Evolutionary conservation across 2,113 vertebrate species (phyloP).

Genomic region (Gila orcuttii): DNA sequence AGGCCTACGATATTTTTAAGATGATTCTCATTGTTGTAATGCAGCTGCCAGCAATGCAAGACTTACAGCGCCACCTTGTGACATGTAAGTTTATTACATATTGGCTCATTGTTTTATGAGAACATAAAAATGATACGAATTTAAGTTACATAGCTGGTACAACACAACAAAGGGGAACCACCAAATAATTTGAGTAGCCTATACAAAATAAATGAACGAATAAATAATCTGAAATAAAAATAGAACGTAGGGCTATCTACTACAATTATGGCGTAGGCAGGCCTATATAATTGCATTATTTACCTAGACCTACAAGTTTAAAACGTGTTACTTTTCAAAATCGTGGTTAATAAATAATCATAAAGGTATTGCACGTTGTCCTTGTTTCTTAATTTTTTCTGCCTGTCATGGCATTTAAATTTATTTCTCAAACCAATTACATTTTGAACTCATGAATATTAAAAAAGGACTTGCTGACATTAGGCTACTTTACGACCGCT

Average conservation of each 20-base stretch:
- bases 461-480: neutral
- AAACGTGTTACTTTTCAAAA: neutral
- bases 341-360: neutral
- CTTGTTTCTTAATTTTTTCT: neutral
- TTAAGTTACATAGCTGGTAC: neutral
- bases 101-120: neutral
- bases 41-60: no score
- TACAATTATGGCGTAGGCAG: neutral
- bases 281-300: neutral
- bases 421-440: neutral
- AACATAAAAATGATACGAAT: neutral
- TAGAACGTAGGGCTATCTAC: neutral
- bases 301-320: neutral
- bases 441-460: neutral
- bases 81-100: neutral
- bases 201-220: neutral
- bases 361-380: neutral
- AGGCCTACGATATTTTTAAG: neutral
- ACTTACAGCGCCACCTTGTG: neutral
- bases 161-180: neutral
- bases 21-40: neutral
- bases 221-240: neutral
- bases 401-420: neutral
- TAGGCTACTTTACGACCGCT: no score
- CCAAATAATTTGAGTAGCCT: neutral